These are phyloP conservation scores for Phyllotreta striolata DNA, from an alignment of 2,888 invertebrate species.

Conservation along the genomic window DNA sequence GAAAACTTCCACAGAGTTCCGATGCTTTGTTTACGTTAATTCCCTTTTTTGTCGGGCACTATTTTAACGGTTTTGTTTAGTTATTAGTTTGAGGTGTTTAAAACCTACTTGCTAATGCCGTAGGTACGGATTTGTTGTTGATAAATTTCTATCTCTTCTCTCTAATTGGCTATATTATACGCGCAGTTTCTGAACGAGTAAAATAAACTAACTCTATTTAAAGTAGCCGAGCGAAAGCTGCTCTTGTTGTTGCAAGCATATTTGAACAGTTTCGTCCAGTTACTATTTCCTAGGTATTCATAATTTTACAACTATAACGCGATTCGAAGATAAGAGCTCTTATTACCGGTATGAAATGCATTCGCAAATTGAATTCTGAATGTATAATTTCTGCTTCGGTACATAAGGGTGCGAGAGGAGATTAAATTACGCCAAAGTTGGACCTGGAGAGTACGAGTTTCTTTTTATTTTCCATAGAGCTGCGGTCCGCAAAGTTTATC, in stretches of 20 bases:
- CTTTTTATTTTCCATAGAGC: too few relatives aligned
- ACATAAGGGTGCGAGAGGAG: slow-evolving; percentile 7
- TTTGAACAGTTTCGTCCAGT: slow-evolving; percentile 45
- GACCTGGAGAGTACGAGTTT: too few relatives aligned
- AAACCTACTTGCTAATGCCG: slow-evolving; percentile 10
- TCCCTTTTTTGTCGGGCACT: slow-evolving; percentile 31
- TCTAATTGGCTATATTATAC: too few relatives aligned
- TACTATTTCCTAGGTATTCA: slow-evolving; percentile 47
- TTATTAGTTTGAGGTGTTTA: slow-evolving; percentile 48
- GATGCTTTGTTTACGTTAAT: slow-evolving; percentile 35
- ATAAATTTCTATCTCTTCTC: too few relatives aligned
- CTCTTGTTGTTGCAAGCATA: slow-evolving; percentile 10
- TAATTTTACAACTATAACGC: slow-evolving; percentile 44
- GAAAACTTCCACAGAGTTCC: slow-evolving; percentile 36
- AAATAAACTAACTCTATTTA: too few relatives aligned
- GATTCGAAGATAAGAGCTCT: slow-evolving; percentile 33
- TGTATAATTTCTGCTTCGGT: slow-evolving; percentile 24
- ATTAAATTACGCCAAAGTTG: slow-evolving; percentile 18
- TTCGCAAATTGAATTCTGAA: slow-evolving; percentile 26
- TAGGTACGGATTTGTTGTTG: background rate
- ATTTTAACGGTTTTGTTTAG: slow-evolving; percentile 44
- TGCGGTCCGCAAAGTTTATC: too few relatives aligned
- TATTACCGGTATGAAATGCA: slow-evolving; percentile 24
- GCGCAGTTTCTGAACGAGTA: too few relatives aligned
- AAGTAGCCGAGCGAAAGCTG: too few relatives aligned